Evolutionary conservation across 1,140 invertebrate species (phyloP).

Genomic region (Drosophila leontia): DNA sequence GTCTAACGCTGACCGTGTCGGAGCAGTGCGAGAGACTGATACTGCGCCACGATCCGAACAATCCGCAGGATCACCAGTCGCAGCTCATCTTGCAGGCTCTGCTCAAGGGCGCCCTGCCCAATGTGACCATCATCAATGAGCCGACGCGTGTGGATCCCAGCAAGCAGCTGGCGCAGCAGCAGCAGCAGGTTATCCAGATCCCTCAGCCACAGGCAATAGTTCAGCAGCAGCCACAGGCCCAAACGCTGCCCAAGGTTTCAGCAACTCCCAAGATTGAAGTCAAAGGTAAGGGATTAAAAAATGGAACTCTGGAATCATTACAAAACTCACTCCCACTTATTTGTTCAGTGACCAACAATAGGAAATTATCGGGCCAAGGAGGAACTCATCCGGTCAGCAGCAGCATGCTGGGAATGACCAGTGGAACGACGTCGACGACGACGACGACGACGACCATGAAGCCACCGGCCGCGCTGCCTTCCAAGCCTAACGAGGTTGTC

Average conservation of each 20-base stretch:
- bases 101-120: slow-evolving; percentile 80
- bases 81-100: slow-evolving; percentile 82
- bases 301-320: neutral
- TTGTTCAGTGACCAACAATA: slow-evolving; percentile 49
- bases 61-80: slow-evolving; percentile 82
- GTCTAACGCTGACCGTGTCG: slow-evolving; percentile 77
- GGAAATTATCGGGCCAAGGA: slow-evolving; percentile 36
- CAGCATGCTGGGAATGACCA: slow-evolving; percentile 38
- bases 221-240: slow-evolving; percentile 31
- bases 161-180: slow-evolving; percentile 38
- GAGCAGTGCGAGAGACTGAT: slow-evolving; percentile 83
- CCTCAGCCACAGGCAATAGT: slow-evolving; percentile 20
- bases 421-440: slow-evolving; percentile 32
- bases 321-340: neutral
- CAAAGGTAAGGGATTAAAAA: slow-evolving; percentile 43
- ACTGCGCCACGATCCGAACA: slow-evolving; percentile 80
- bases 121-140: slow-evolving; percentile 84
- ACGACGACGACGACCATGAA: slow-evolving; percentile 54
- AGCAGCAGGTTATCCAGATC: slow-evolving; percentile 35
- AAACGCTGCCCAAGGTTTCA: slow-evolving; percentile 42
- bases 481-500: slow-evolving; percentile 49
- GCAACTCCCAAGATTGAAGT: slow-evolving; percentile 49
- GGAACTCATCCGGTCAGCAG: slow-evolving; percentile 27
- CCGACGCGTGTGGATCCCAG: slow-evolving; percentile 67
- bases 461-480: slow-evolving; percentile 51